Conservation (phyloP, 1,140 invertebrate genomes). For the Micrasema longulum region DNA sequence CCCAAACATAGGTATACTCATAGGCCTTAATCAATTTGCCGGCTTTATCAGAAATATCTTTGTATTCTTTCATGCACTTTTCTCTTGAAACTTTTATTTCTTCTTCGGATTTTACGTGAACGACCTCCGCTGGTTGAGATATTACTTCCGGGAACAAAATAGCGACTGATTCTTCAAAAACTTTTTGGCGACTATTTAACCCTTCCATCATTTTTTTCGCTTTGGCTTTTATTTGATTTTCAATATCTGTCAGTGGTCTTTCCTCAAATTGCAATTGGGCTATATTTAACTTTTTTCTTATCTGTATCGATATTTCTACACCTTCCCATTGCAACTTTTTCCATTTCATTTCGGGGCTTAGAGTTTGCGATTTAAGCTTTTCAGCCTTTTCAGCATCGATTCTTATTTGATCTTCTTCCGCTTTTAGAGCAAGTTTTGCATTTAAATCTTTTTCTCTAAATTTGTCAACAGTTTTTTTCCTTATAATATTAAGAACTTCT, state of each 20-base stretch:
- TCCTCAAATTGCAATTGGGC: conserved; percentile 63
- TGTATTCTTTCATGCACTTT: conserved; percentile 60
- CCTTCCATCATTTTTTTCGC: conserved; percentile 65
- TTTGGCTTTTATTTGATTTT: conserved; percentile 62
- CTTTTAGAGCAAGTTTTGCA: conserved; percentile 48
- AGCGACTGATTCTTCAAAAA: conserved; percentile 67
- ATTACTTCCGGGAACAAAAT: conserved; percentile 66
- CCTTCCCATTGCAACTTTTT: conserved; percentile 64
- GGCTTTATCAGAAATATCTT: conserved; percentile 56
- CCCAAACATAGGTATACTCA: conserved; percentile 61
- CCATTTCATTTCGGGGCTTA: conserved; percentile 64
- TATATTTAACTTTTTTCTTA: conserved; percentile 65
- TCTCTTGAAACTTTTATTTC: conserved; percentile 59
- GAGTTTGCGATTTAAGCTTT: conserved; percentile 57
- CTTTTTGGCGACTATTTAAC: conserved; percentile 64
- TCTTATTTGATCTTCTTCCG: conserved; percentile 59
- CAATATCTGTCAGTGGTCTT: conserved; percentile 64
- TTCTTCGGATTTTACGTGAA: conserved; percentile 58
- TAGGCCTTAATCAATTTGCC: conserved; percentile 58
- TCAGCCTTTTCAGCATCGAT: conserved; percentile 59
- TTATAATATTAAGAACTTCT: conserved; percentile 61
- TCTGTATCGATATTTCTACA: conserved; percentile 64
- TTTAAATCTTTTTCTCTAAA: conserved; percentile 57
- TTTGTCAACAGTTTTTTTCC: conserved; percentile 60
- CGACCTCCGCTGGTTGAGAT: conserved; percentile 58